phyloP scores from a whole-genome alignment of 2,797 vertebrate genomes.

The Malacoraja senta region DNA sequence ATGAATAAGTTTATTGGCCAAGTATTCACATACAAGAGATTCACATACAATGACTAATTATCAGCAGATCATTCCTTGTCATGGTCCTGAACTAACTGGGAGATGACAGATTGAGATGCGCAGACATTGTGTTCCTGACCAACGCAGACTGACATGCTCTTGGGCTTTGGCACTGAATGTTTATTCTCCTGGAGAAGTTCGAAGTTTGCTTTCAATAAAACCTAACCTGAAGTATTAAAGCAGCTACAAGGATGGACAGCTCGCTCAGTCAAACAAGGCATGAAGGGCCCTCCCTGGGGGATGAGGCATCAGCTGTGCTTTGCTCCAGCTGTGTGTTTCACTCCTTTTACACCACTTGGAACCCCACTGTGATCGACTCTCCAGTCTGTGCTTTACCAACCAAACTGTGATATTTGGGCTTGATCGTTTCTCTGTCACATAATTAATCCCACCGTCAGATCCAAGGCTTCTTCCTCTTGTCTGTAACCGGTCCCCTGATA shows the following conservation, averaged over 20 bases:
- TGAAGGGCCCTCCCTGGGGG: neutral
- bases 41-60: too few relatives aligned
- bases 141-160: neutral
- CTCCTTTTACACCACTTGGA: neutral
- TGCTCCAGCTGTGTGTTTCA: neutral
- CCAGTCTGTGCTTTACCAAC: neutral
- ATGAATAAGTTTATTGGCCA: too few relatives aligned
- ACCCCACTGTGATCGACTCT: slow-evolving; percentile 5
- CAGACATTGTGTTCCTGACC: neutral
- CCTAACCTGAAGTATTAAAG: slow-evolving; percentile 15
- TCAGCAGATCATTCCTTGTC: neutral
- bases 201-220: neutral
- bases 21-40: too few relatives aligned
- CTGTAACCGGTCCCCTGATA: neutral
- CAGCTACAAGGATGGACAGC: neutral
- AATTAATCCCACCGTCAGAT: neutral
- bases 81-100: neutral
- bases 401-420: neutral
- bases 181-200: too few relatives aligned
- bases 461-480: neutral
- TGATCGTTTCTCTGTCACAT: neutral
- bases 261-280: neutral
- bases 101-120: slow-evolving; percentile 12
- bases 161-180: too few relatives aligned
- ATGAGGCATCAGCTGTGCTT: neutral